Base-by-base conservation (phyloP, 2,888 invertebrate genomes). In the Sylvicola cinctus region DNA sequence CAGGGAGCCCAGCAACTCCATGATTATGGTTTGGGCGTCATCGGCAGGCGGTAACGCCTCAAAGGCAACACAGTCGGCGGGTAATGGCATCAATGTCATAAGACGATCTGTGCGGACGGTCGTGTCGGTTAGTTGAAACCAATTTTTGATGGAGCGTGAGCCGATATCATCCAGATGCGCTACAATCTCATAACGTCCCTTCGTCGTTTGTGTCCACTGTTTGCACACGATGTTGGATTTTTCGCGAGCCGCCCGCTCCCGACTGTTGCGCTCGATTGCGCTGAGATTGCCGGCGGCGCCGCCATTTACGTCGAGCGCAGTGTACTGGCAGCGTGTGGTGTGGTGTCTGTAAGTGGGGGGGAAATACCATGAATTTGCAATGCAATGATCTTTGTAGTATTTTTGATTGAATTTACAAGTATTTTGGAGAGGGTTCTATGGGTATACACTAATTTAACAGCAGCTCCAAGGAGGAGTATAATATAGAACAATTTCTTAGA, bases 121-220 rank as follows among this genome's bases (percentile, higher is more conserved):
- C 44, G 72, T 74, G 55, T 90, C 88, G 48, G 74, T 74, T 38
- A 90, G 78, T 16, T 80, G 70, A 54, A 88, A 90, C 90, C 90
- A 91, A 54, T 85, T 75, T 54, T 88, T 88, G 55, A 79, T 79
- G 34, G 76, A 64, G 35, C 90, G 67, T 28, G 79, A 81, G 8
- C 88, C 90, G 41, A 90, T 76, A 42, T 76, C 70, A 47, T 75
- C 74, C 41, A 90, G 63, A 48, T 84, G 80, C 34, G 77, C 72
- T 44, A 80, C 66, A 43, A 84, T 66, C 45, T 73, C 74, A 52
- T 87, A 90, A 44, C 87, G 66, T 35, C 69, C 66, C 43, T 66
- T 68, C 40, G 68, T 62, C 29, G 66, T 66, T 43, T 60, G 57
- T 36, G 54, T 49, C 58, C 58, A 58, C 40, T 58, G 56, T 45